These are phyloP conservation scores for Trochalopteron elliotii DNA, from an alignment of 2,113 vertebrate genomes.

Conservation along the genomic window DNA sequence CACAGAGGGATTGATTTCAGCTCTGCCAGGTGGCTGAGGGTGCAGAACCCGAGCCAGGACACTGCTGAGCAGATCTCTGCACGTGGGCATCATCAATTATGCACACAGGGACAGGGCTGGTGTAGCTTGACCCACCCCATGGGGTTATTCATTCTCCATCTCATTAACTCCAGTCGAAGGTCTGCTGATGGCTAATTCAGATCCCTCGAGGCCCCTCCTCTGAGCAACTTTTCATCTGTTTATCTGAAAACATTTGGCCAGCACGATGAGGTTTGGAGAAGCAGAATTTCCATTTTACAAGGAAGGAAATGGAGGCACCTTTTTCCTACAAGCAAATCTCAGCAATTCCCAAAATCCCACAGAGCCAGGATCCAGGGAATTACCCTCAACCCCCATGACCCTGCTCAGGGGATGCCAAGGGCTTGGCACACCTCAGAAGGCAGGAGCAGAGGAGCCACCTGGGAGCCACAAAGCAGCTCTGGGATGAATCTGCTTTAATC, in stretches of 20 bases:
- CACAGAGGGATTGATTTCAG: slow-evolving; percentile 55
- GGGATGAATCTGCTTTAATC: neutral
- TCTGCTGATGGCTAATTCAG: neutral
- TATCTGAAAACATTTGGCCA: neutral
- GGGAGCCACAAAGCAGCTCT: neutral
- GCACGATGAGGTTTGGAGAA: neutral
- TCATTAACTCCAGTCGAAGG: neutral
- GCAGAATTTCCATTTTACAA: neutral
- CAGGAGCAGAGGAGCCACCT: neutral
- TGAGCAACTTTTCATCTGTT: neutral
- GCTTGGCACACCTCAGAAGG: neutral
- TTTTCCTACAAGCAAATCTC: neutral
- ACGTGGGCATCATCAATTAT: slow-evolving; percentile 34
- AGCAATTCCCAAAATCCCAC: neutral
- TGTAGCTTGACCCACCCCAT: neutral
- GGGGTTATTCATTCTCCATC: neutral
- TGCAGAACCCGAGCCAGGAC: neutral
- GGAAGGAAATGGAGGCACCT: neutral
- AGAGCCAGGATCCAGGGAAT: neutral
- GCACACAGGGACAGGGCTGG: neutral
- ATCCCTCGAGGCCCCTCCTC: neutral
- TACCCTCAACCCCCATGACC: fast-evolving
- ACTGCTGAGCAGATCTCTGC: neutral
- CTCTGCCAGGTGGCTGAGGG: neutral
- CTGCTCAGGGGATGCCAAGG: neutral